Conservation (phyloP, 2,113 vertebrate species). For the Ia io region DNA sequence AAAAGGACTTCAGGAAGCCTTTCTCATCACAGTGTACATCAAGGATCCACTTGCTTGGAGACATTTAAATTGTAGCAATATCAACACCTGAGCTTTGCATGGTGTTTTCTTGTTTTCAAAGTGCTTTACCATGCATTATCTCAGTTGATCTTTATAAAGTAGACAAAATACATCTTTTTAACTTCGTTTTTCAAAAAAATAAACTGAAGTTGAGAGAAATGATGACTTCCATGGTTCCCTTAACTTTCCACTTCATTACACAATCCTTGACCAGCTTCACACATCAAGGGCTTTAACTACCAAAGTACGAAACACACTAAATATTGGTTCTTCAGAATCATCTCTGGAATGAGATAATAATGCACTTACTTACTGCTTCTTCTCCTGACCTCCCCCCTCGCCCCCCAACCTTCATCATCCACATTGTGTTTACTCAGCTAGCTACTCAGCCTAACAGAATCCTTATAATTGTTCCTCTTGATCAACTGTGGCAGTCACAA, state of each 20-base stretch:
- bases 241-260: not conserved
- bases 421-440: not conserved
- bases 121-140: not conserved
- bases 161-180: not conserved
- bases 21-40: not conserved
- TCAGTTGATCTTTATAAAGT: not conserved
- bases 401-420: not conserved
- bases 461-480: not conserved
- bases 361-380: not conserved
- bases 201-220: not conserved
- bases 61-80: not conserved
- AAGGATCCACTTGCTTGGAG: not conserved
- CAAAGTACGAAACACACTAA: not conserved
- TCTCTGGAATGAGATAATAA: not conserved
- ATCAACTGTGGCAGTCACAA: not conserved
- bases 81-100: not conserved
- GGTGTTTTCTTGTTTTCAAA: not conserved
- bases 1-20: not conserved
- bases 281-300: not conserved
- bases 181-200: slow-evolving; percentile 7
- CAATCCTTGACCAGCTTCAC: not conserved
- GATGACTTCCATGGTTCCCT: not conserved
- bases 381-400: not conserved
- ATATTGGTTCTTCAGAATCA: not conserved
- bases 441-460: not conserved